Conservation (phyloP, 2,113 vertebrate species). For the Shinisaurus crocodilurus region DNA sequence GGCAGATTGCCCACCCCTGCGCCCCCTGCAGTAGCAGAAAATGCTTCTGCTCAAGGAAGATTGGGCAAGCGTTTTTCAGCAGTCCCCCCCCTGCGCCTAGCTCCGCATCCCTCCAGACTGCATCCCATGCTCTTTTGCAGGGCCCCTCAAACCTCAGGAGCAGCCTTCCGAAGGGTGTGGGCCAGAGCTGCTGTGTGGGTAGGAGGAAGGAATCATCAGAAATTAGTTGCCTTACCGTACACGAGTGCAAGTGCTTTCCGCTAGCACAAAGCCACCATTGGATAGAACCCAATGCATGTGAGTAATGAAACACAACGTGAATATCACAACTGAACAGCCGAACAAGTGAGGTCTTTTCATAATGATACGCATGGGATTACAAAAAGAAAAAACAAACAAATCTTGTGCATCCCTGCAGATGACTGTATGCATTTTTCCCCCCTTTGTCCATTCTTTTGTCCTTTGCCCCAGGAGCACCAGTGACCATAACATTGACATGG, state of each 20-base stretch:
- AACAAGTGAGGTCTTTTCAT: neutral
- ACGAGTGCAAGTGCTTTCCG: neutral
- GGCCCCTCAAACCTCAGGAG: too few species aligned
- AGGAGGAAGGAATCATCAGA: too few species aligned
- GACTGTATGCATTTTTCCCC: neutral
- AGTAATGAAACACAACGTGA: neutral
- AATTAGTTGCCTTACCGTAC: neutral
- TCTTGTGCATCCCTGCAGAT: fast-evolving
- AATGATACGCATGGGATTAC: neutral
- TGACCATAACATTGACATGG: slow-evolving; percentile 69
- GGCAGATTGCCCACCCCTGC: too few species aligned
- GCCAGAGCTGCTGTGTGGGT: too few species aligned
- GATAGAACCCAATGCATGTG: neutral
- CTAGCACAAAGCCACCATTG: too few species aligned
- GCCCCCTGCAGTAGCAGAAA: too few species aligned
- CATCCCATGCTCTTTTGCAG: too few species aligned
- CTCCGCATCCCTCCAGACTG: too few species aligned
- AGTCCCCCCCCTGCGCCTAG: too few species aligned
- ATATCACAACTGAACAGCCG: neutral
- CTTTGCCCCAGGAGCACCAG: slow-evolving; percentile 65
- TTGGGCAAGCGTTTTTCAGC: too few species aligned
- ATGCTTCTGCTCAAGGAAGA: too few species aligned
- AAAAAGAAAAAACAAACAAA: neutral
- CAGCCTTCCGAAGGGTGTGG: too few species aligned
- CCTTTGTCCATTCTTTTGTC: neutral